Evolutionary conservation across 2,113 vertebrate species (phyloP).

Genomic region (Procavia capensis): DNA sequence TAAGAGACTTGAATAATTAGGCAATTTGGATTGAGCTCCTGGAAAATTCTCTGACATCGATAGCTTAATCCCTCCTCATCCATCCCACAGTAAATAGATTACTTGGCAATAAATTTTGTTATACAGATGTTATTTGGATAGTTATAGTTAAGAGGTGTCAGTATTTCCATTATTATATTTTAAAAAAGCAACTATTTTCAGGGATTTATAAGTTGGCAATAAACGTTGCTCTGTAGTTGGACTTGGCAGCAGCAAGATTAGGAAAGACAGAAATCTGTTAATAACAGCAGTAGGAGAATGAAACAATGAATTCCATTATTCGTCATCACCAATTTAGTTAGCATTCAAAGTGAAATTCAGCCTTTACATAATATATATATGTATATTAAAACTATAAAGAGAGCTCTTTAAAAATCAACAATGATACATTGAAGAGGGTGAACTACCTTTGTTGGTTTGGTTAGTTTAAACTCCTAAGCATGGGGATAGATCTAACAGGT

Average conservation of each 20-base stretch:
- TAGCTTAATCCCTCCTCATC: conserved; percentile 68
- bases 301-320: conserved; percentile 43
- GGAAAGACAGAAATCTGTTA: conserved; percentile 61
- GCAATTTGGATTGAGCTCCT: conserved; percentile 72
- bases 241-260: conserved; percentile 36
- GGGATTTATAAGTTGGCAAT: conserved; percentile 78
- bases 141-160: conserved; percentile 79
- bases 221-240: conserved; percentile 64
- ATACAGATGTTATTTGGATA: conserved; percentile 75
- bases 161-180: conserved; percentile 80
- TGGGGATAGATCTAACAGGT: background rate
- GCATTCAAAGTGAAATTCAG: conserved; percentile 41
- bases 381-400: background rate
- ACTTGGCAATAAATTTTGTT: conserved; percentile 79
- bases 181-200: conserved; percentile 69
- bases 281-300: conserved; percentile 41
- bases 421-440: background rate
- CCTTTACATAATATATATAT: background rate
- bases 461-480: conserved; percentile 6
- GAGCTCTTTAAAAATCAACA: background rate
- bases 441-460: conserved; percentile 6
- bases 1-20: conserved; percentile 77
- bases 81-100: conserved; percentile 78
- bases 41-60: conserved; percentile 71
- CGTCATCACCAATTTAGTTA: conserved; percentile 49